phyloP scores from a whole-genome alignment of 2,797 vertebrate species.

The Pelodytes ibericus region DNA sequence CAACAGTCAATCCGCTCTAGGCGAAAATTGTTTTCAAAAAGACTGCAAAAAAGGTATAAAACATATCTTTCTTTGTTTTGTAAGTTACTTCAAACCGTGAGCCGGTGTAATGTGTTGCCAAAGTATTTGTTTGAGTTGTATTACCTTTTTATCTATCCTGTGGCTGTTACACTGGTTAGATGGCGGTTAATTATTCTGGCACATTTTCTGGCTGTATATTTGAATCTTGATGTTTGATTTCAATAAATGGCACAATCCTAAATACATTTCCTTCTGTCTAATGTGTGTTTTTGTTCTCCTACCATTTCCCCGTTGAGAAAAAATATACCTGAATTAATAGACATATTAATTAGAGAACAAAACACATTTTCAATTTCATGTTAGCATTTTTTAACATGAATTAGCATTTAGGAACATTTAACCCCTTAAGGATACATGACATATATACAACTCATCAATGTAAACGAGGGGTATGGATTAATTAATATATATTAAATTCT shows the following conservation, averaged over 20 bases:
- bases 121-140: conserved; percentile 46
- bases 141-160: conserved; percentile 35
- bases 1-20: conserved; percentile 39
- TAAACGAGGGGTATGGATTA: too few relatives aligned
- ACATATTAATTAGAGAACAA: too few relatives aligned
- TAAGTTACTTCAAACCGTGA: conserved; percentile 33
- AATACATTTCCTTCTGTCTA: conserved; percentile 16
- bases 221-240: conserved; percentile 54
- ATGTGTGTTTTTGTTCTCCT: neutral
- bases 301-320: too few relatives aligned
- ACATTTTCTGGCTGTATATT: conserved; percentile 54
- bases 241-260: conserved; percentile 56
- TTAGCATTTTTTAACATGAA: too few relatives aligned
- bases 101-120: conserved; percentile 52
- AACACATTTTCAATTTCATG: too few relatives aligned
- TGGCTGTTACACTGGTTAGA: conserved; percentile 52
- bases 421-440: too few relatives aligned
- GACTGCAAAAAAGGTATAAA: conserved; percentile 16
- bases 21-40: conserved; percentile 26
- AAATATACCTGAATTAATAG: too few relatives aligned
- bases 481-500: too few relatives aligned
- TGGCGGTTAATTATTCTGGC: conserved; percentile 43
- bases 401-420: too few relatives aligned
- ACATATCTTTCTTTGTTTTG: conserved; percentile 38
- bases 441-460: too few relatives aligned